Evolutionary conservation across 1,140 invertebrate species (phyloP), one percentile per base, ranked within the genome.

Genomic region (Trigoniulus corallinus): DNA sequence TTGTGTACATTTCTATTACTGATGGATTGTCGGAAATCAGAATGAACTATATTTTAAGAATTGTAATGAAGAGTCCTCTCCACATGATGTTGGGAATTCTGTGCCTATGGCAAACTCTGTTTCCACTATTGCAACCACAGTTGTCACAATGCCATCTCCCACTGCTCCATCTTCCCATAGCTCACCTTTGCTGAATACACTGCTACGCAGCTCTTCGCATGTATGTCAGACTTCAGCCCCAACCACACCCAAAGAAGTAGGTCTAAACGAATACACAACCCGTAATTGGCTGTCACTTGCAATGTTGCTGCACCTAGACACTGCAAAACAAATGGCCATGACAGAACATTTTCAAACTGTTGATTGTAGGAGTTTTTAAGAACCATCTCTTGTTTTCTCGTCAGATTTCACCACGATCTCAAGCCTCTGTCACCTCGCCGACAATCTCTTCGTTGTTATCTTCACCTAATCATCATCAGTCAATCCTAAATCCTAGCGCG

Each of bases 91-190:
- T 34, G 29, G 29, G 15, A 7, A 34, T 15, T 7, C 7, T 34
- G 7, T 34, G 15, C 29, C 29, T 34, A 7, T 15, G 29, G 15
- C 7, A 7, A 34, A 15, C 15, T 34, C 15, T 34, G 15, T 34
- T 34, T 34, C 29, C 15, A 7, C 29, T 15, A 34, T 34, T 34
- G 15, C 29, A 54, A 42, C 52, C 22, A 1, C 50, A 47, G 24
- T 18, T 53, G 41, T 23, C 41, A 27, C 53, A 21, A 18, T 47
- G 29, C 53, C 40, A 40, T 40, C 29, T 34, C 29, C 29, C 15
- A 34, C 15, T 34, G 29, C 15, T 34, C 15, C 29, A 34, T 34
- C 29, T 34, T 7, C 29, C 29, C 29, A 34, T 34, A 7, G 15
- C 15, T 34, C 29, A 34, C 29, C 29, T 34, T 34, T 34, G 15